Evolutionary conservation across 2,113 vertebrate species (phyloP), one percentile per base, ranked within the genome.

Genomic region (Corythoichthys haematopterus): DNA sequence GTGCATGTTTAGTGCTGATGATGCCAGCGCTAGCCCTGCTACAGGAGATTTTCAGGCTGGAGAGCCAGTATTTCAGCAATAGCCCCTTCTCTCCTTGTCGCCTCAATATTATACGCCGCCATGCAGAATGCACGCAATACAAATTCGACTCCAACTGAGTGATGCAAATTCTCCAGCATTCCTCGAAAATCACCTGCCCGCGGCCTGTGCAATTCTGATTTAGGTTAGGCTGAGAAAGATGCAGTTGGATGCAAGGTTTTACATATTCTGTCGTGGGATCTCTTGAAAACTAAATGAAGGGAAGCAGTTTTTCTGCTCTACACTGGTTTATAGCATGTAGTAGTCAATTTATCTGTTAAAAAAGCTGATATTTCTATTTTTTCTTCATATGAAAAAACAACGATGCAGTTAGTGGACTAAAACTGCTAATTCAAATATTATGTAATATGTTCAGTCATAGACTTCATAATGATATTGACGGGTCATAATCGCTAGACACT

Each of bases 101-200:
- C 77, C 75, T 76, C 71, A 65, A 28, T n/a, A 0, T 70, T 74
- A 77, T 47, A 56, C 58, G 11, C 65, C 40, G 1, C 74, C 81
- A 80, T 58, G 68, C 64, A 11, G 69, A 69, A 66, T 69, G 71
- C 81, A 76, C 68, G 73, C 60, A 46, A 59, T 60, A 70, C 28
- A 57, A 66, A 70, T 58, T 72, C 69, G 55, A 35, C 53, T 58
- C 46, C 45, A 66, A 33, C 47, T 59, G 45, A 72, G 68, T 43
- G 43, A 68, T 64, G 28, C 58, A 70, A 47, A 86, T 84, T 81
- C 80, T 65, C 3, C 36, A 9, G 20, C 67, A 82, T 84, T 85
- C 77, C 64, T 80, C 43, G 56, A 52, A 52, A 61, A 64, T 76
- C 80, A 84, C 72, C 66, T 57, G 66, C 64, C 46, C 8, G 52